phyloP scores from a whole-genome alignment of 2,113 vertebrate species.

The Ochotona princeps region DNA sequence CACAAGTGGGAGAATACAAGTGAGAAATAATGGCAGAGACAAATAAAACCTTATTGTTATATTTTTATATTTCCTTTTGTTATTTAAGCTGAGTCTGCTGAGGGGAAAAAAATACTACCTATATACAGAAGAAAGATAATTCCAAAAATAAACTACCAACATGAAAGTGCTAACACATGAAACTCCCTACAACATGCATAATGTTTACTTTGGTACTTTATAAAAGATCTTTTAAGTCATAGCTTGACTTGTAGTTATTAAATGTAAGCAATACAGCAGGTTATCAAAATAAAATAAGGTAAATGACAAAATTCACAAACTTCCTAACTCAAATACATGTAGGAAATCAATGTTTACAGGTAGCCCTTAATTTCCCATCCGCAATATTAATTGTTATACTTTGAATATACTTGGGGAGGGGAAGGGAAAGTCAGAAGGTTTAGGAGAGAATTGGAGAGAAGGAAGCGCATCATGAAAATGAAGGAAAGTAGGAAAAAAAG shows the following conservation, averaged over 20 bases:
- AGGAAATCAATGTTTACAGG: slow-evolving; percentile 43
- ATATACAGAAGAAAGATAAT: slow-evolving; percentile 40
- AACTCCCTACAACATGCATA: not conserved
- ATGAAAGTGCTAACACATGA: not conserved
- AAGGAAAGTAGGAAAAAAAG: not conserved
- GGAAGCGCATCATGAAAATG: not conserved
- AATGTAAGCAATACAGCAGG: not conserved
- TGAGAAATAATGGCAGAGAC: not conserved
- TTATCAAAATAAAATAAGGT: slow-evolving; percentile 29
- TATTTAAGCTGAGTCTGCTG: not conserved
- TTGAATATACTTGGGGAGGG: not conserved
- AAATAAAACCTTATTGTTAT: not conserved
- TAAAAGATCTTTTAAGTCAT: not conserved
- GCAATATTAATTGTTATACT: not conserved
- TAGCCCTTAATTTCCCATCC: slow-evolving; percentile 7
- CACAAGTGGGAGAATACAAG: not conserved
- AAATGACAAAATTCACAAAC: not conserved
- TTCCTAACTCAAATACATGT: slow-evolving; percentile 19
- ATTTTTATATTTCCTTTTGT: not conserved
- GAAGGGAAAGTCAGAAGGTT: not conserved
- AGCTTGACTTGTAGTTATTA: slow-evolving; percentile 28
- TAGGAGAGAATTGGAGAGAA: not conserved
- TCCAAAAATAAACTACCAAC: slow-evolving; percentile 18
- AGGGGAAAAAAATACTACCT: not conserved
- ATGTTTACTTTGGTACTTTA: not conserved